These are phyloP conservation scores for Periophthalmus modestus DNA, from an alignment of 2,113 vertebrate genomes.

Conservation along the genomic window DNA sequence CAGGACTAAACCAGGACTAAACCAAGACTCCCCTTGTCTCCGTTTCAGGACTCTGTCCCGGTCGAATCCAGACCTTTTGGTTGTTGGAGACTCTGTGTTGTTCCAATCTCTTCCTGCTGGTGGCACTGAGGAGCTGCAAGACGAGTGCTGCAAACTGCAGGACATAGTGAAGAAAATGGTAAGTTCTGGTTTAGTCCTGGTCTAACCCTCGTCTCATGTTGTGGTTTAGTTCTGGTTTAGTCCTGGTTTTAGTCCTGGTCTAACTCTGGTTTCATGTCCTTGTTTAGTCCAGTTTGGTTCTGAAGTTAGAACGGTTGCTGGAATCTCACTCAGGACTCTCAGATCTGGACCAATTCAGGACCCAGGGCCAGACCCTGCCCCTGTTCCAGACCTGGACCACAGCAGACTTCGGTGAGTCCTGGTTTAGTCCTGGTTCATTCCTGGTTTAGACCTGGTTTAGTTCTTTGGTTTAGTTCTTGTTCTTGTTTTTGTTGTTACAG, in stretches of 20 bases:
- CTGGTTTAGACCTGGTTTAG: neutral
- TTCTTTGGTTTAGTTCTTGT: neutral
- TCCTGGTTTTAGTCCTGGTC: neutral
- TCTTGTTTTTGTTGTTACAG: neutral
- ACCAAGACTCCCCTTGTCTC: neutral
- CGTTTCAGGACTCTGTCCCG: constrained; percentile 22
- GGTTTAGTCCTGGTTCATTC: neutral
- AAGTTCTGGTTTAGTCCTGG: neutral
- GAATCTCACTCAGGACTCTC: constrained; percentile 82
- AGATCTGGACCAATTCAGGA: constrained; percentile 82
- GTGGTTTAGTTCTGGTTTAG: neutral
- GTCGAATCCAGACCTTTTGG: neutral
- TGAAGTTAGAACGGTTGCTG: constrained; percentile 89
- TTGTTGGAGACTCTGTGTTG: neutral
- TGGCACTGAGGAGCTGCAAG: constrained; percentile 75
- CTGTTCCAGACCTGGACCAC: constrained; percentile 67
- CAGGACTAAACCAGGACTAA: no score
- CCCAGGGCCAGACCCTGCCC: constrained; percentile 54
- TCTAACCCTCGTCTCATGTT: no score
- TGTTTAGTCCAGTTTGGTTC: constrained; percentile 58
- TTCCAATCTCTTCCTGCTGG: neutral
- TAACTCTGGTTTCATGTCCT: neutral
- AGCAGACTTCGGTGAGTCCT: neutral
- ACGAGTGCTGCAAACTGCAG: constrained; percentile 2
- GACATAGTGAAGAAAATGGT: neutral